phyloP scores from a whole-genome alignment of 2,797 vertebrate genomes.

The Prunella strophiata region DNA sequence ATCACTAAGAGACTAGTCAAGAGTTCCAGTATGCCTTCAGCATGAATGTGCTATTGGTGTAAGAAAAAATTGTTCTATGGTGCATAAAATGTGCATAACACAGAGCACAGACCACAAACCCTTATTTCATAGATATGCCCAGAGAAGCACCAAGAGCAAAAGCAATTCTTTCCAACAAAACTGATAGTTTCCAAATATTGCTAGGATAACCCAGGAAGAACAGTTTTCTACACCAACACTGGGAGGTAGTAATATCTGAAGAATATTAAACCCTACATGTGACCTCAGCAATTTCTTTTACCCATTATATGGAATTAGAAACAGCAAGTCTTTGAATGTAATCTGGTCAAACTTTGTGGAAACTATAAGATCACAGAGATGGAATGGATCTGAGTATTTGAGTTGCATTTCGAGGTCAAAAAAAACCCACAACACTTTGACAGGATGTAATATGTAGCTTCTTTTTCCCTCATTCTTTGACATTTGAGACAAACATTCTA shows the following conservation, averaged over 20 bases:
- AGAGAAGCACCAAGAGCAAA: not conserved
- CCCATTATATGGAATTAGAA: not conserved
- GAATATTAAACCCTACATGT: not conserved
- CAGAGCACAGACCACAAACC: not conserved
- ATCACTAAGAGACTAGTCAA: not conserved
- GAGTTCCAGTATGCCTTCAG: not conserved
- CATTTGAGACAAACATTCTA: not conserved
- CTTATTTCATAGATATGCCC: not conserved
- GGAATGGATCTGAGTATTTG: not conserved
- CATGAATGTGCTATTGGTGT: not conserved
- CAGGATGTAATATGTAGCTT: not conserved
- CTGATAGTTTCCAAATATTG: not conserved
- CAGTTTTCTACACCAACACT: not conserved
- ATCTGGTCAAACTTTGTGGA: not conserved
- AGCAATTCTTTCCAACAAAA: not conserved
- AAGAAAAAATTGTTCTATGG: not conserved
- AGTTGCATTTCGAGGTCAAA: not conserved
- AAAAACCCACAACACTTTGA: not conserved
- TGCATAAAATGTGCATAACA: not conserved
- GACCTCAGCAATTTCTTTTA: not conserved
- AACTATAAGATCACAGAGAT: not conserved
- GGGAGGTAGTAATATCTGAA: not conserved
- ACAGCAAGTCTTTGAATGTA: not conserved
- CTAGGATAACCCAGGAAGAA: not conserved
- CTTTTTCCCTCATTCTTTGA: not conserved